Conservation (phyloP, 1,140 invertebrate species). For the Drosophila triauraria region DNA sequence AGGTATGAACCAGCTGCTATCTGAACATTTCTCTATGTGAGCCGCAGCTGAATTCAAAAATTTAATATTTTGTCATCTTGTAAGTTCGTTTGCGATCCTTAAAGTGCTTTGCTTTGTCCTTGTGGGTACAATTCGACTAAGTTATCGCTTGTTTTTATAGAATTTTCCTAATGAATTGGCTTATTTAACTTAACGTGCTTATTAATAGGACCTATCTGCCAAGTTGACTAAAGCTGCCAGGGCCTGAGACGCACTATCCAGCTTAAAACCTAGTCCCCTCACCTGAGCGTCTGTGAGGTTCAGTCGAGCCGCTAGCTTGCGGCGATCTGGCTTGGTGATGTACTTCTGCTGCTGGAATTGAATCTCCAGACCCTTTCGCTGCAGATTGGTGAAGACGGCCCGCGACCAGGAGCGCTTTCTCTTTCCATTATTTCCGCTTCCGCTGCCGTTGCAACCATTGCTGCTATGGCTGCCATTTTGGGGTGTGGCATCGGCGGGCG, state of each 20-base stretch:
- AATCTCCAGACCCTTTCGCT: constrained; percentile 97
- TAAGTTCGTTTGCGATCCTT: too few relatives aligned
- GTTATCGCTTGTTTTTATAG: too few relatives aligned
- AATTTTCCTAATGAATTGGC: too few relatives aligned
- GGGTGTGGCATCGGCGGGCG: constrained; percentile 18
- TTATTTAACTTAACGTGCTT: too few relatives aligned
- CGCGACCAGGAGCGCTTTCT: constrained; percentile 96
- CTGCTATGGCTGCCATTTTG: constrained; percentile 41
- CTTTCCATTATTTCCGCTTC: constrained; percentile 86
- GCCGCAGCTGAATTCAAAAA: too few relatives aligned
- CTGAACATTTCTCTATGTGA: too few relatives aligned
- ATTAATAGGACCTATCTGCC: too few relatives aligned
- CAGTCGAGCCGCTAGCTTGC: constrained; percentile 97
- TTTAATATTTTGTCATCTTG: too few relatives aligned
- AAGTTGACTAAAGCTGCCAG: not conserved
- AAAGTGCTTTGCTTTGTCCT: too few relatives aligned
- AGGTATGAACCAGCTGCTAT: too few relatives aligned
- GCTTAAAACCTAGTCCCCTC: constrained; percentile 40
- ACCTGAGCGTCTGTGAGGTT: constrained; percentile 98
- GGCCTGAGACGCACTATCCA: not conserved
- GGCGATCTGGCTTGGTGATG: constrained; percentile 98
- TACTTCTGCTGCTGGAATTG: constrained; percentile 98
- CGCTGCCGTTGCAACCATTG: constrained; percentile 2
- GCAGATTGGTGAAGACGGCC: constrained; percentile 97
- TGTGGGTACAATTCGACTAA: too few relatives aligned